Conservation (phyloP, 2,113 vertebrate genomes). For the Neolamprologus variostigma region DNA sequence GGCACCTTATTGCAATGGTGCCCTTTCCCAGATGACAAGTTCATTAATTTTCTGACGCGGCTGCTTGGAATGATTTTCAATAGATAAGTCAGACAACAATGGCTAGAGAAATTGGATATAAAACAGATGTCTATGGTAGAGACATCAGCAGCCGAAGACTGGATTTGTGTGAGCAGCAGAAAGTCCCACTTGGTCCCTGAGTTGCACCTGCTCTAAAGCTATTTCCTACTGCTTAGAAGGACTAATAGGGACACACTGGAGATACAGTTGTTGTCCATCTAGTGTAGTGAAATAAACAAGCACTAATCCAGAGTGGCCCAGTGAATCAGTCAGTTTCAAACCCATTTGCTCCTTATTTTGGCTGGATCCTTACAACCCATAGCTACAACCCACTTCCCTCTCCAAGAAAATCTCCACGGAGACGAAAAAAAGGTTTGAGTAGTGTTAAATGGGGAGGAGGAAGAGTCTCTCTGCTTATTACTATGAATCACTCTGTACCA, state of each 20-base stretch:
- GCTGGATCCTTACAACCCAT: neutral
- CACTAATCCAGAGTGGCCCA: neutral
- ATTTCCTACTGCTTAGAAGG: slow-evolving; percentile 18
- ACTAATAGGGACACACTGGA: slow-evolving; percentile 35
- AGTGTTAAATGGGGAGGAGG: slow-evolving; percentile 19
- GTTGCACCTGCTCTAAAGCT: slow-evolving; percentile 42
- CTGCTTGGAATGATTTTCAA: slow-evolving; percentile 45
- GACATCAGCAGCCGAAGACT: slow-evolving; percentile 8
- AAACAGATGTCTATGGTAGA: slow-evolving; percentile 15
- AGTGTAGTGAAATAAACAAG: slow-evolving; percentile 45
- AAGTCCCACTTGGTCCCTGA: slow-evolving; percentile 24
- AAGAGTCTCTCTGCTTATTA: slow-evolving; percentile 11
- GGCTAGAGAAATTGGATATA: slow-evolving; percentile 24
- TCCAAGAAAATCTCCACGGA: neutral
- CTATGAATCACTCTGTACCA: slow-evolving; percentile 57
- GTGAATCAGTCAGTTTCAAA: neutral
- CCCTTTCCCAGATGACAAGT: slow-evolving; percentile 57
- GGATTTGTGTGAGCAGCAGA: slow-evolving; percentile 41
- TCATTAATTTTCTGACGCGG: slow-evolving; percentile 51
- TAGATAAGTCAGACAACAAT: slow-evolving; percentile 42
- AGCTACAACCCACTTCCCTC: neutral
- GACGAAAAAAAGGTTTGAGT: neutral
- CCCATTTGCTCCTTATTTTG: neutral
- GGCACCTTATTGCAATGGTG: slow-evolving; percentile 41
- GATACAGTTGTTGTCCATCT: slow-evolving; percentile 35